Base-by-base conservation (phyloP, 2,797 vertebrate species). In the Betta splendens region DNA sequence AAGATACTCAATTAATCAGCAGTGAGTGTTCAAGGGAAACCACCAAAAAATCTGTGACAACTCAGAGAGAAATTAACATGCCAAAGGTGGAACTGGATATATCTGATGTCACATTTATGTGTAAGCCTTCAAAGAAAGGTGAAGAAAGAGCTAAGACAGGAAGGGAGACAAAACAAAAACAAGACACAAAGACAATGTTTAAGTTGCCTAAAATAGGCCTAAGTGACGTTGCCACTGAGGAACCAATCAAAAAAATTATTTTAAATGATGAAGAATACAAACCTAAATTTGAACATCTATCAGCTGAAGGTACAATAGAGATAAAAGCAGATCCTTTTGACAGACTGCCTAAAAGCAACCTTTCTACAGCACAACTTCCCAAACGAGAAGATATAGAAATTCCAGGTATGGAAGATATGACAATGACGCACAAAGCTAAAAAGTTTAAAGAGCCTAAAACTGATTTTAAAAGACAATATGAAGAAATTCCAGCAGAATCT, bases 381-480 rank as follows among this genome's bases (percentile, higher is more conserved):
- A 90, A 93, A 84, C 86, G 93, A 29, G 86, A 92, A 47, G 83
- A 89, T 11, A 84, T 78, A 50, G 64, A 78, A 22, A 62, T 79
- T 12, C 84, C 85, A 5, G 72, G 92, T 9, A 92, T 79, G 52
- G 51, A 73, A n/a, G 78, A 76, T 49, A 38, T 2, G 44, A 49
- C 69, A 28, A 54, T 5, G 4, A 79, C 20, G 2, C 46, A 16
- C 8, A 49, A 43, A 32, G 57, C 33, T 21, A 28, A 66, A 25
- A 42, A 6, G 29, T 32, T 60, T 1, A 85, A 86, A 75, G 65
- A 74, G 20, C 51, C 74, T 17, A 88, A 88, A 76, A 61, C 50
- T 38, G 60, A 56, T 51, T 62, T 70, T 38, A 65, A 46, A 5
- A 72, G 64, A 50, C 47, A 51, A 8, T 10, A 54, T 39, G 73